These are phyloP conservation scores for Xestia sexstrigata DNA, from an alignment of 2,888 invertebrate genomes.

Conservation along the genomic window DNA sequence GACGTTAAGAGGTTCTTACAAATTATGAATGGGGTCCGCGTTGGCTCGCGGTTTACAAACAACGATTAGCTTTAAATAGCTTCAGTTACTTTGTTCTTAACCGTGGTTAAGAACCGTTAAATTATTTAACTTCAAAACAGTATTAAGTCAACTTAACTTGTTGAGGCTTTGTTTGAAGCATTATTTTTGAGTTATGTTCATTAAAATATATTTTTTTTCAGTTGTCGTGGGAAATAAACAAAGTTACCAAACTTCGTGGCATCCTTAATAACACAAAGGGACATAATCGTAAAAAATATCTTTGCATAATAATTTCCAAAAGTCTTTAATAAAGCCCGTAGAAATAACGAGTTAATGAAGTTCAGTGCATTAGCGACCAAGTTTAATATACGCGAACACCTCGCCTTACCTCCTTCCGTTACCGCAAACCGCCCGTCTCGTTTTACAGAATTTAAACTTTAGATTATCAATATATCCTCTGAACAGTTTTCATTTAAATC, in stretches of 20 bases:
- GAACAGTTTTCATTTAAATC: slow-evolving; percentile 50
- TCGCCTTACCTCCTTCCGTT: slow-evolving; percentile 33
- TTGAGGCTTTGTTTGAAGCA: not conserved
- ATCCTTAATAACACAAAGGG: slow-evolving; percentile 39
- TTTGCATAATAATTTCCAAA: slow-evolving; percentile 63
- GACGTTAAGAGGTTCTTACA: slow-evolving; percentile 44
- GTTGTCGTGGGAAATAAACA: not conserved
- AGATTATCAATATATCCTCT: slow-evolving; percentile 65
- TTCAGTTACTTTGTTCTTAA: slow-evolving; percentile 28
- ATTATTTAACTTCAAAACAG: slow-evolving; percentile 12
- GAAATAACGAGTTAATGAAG: slow-evolving; percentile 72
- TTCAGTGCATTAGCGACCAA: slow-evolving; percentile 68
- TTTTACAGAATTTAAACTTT: slow-evolving; percentile 66
- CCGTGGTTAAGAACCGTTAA: slow-evolving; percentile 23
- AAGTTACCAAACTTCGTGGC: slow-evolving; percentile 3
- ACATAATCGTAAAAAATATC: slow-evolving; percentile 58
- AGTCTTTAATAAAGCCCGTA: slow-evolving; percentile 63
- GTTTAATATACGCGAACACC: slow-evolving; percentile 64
- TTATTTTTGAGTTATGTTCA: not conserved
- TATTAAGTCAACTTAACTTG: slow-evolving; percentile 10
- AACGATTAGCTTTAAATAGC: slow-evolving; percentile 47
- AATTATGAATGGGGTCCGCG: slow-evolving; percentile 45
- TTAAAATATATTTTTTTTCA: not conserved
- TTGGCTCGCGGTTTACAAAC: slow-evolving; percentile 33
- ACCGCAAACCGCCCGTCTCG: slow-evolving; percentile 27